phyloP scores from a whole-genome alignment of 2,888 invertebrate genomes.

The Sinotaia quadrata region DNA sequence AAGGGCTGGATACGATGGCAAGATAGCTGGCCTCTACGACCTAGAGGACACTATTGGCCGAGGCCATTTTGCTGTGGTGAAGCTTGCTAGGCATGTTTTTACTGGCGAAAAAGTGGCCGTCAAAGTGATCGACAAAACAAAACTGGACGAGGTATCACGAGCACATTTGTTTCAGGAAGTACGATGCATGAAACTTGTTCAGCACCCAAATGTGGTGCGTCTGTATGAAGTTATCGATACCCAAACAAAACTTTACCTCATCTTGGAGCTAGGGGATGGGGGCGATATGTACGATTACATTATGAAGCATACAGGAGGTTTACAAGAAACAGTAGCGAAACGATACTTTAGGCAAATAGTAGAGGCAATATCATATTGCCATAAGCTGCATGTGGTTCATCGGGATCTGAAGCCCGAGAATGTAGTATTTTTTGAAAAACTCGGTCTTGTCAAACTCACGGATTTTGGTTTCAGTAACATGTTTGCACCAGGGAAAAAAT shows the following conservation, averaged over 20 bases:
- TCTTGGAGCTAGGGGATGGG: conserved; percentile 97
- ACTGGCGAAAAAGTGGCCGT: conserved; percentile 98
- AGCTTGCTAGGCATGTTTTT: conserved; percentile 97
- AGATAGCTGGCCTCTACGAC: conserved; percentile 88
- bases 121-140: conserved; percentile 98
- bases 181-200: conserved; percentile 98
- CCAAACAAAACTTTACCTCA: conserved; percentile 90
- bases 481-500: conserved; percentile 90
- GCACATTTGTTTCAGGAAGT: conserved; percentile 87
- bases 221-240: conserved; percentile 99
- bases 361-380: conserved; percentile 96
- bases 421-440: conserved; percentile 98
- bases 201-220: conserved; percentile 98
- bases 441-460: conserved; percentile 96
- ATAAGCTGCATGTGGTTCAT: conserved; percentile 89
- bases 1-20: conserved; percentile 65
- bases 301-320: conserved; percentile 90
- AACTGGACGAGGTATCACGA: conserved; percentile 94
- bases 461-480: conserved; percentile 96
- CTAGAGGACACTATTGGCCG: conserved; percentile 96
- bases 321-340: conserved; percentile 76
- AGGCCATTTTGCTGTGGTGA: conserved; percentile 99
- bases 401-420: conserved; percentile 99
- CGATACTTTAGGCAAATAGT: conserved; percentile 97
- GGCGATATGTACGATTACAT: conserved; percentile 99